Evolutionary conservation across 1,140 invertebrate species (phyloP).

Genomic region (Trichonephila clavata): DNA sequence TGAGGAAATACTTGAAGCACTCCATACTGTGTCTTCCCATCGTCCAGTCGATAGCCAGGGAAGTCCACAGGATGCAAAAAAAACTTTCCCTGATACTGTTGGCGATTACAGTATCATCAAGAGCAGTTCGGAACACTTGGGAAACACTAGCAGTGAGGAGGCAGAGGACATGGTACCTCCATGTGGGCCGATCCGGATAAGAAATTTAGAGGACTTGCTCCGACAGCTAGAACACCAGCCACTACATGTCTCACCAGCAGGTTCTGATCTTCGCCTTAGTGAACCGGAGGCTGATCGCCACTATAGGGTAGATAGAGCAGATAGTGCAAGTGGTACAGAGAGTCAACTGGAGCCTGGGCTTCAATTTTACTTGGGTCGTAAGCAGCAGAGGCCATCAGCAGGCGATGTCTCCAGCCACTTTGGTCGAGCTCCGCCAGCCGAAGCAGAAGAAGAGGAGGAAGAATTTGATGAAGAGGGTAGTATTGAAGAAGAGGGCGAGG

Average conservation of each 20-base stretch:
- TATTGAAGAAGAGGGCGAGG: conserved; percentile 94
- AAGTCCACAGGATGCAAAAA: conserved; percentile 69
- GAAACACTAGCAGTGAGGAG: conserved; percentile 83
- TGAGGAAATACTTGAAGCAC: conserved; percentile 93
- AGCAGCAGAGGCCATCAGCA: conserved; percentile 30
- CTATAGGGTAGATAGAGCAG: conserved; percentile 80
- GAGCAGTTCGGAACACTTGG: conserved; percentile 67
- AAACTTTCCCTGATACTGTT: conserved; percentile 48
- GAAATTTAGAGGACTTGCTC: conserved; percentile 94
- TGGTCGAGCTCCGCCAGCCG: conserved; percentile 41
- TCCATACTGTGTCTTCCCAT: conserved; percentile 81
- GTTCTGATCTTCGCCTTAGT: conserved; percentile 94
- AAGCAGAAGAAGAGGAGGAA: conserved; percentile 71
- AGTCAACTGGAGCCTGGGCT: conserved; percentile 72
- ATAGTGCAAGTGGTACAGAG: conserved; percentile 81
- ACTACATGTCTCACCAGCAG: conserved; percentile 88
- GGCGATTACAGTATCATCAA: conserved; percentile 69
- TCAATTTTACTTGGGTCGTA: conserved; percentile 41
- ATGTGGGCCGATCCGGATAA: conserved; percentile 85
- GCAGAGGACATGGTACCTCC: conserved; percentile 79
- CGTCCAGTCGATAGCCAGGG: conserved; percentile 60
- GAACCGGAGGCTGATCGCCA: conserved; percentile 94
- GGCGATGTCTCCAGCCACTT: conserved; percentile 52
- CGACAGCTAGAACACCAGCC: conserved; percentile 93
- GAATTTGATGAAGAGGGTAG: conserved; percentile 67